Percentiles rank a stretch among this genome's conserved stretches.
phyloP scores from a whole-genome alignment of 2,113 vertebrate genomes.

The Capricornis sumatraensis region DNA sequence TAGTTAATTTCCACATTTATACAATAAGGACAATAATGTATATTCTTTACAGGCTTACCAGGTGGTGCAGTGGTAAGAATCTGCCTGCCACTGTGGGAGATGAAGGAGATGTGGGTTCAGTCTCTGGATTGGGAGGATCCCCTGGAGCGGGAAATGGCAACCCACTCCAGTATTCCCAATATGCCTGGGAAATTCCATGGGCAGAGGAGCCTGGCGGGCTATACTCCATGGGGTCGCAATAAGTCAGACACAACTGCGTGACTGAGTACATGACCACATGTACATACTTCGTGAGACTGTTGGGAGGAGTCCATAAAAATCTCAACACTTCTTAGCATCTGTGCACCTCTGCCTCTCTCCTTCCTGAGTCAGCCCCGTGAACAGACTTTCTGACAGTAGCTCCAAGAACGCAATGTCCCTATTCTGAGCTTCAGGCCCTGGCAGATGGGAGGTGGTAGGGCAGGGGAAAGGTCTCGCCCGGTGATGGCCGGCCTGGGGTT shows the following conservation, averaged over 20 bases:
- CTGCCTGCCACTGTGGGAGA: background rate
- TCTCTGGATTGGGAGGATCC: background rate
- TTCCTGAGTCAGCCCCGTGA: background rate
- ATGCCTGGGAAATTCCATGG: background rate
- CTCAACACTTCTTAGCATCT: background rate
- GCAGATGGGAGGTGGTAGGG: accelerated
- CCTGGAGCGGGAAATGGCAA: background rate
- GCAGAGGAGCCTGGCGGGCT: background rate
- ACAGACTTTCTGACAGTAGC: background rate
- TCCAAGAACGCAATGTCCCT: background rate
- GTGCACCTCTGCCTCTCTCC: background rate
- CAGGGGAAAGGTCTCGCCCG: too few species aligned
- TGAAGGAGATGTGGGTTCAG: background rate
- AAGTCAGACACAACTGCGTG: background rate
- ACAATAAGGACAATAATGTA: background rate
- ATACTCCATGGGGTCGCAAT: background rate
- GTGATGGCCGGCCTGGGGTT: background rate
- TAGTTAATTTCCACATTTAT: background rate
- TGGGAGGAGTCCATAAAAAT: background rate
- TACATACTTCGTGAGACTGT: background rate
- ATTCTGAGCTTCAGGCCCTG: background rate
- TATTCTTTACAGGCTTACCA: background rate
- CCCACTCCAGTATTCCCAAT: background rate
- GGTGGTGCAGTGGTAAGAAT: background rate
- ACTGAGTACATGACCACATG: background rate